Percentiles rank a stretch among this genome's conserved stretches.
Evolutionary conservation across 2,888 invertebrate species (phyloP).

Genomic region (Sabatieria punctata): DNA sequence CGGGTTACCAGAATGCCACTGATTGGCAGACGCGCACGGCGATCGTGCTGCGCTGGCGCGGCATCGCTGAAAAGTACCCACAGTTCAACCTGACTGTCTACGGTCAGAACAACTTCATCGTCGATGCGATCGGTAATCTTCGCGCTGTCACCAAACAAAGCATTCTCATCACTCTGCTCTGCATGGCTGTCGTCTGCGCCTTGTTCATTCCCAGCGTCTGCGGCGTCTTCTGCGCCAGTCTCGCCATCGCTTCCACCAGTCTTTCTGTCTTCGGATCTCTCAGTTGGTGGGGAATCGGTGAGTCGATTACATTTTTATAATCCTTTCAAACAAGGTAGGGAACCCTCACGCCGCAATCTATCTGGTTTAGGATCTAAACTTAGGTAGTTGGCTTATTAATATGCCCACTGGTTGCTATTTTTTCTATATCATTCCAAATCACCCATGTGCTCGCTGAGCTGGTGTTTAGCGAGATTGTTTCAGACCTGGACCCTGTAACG

Average conservation of each 20-base stretch:
- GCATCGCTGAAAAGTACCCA: slow-evolving; percentile 10
- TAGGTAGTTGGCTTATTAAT: background rate
- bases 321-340: background rate
- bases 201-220: slow-evolving; percentile 12
- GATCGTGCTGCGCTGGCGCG: slow-evolving; percentile 9
- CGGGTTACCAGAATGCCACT: slow-evolving; percentile 12
- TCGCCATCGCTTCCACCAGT: slow-evolving; percentile 13
- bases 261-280: slow-evolving; percentile 14
- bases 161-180: slow-evolving; percentile 11
- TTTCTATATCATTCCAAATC: background rate
- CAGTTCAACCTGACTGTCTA: slow-evolving; percentile 14
- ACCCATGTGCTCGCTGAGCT: no score
- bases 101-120: slow-evolving; percentile 10
- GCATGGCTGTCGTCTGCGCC: slow-evolving; percentile 13
- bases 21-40: slow-evolving; percentile 7
- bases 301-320: no score
- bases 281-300: slow-evolving; percentile 9
- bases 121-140: slow-evolving; percentile 11
- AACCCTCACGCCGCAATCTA: background rate
- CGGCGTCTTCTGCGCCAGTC: slow-evolving; percentile 12
- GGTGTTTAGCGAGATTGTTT: no score
- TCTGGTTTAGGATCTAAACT: background rate
- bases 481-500: slow-evolving; percentile 14
- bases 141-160: slow-evolving; percentile 8
- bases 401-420: background rate